phyloP scores from a whole-genome alignment of 2,797 vertebrate species.

The Borostomias antarcticus region DNA sequence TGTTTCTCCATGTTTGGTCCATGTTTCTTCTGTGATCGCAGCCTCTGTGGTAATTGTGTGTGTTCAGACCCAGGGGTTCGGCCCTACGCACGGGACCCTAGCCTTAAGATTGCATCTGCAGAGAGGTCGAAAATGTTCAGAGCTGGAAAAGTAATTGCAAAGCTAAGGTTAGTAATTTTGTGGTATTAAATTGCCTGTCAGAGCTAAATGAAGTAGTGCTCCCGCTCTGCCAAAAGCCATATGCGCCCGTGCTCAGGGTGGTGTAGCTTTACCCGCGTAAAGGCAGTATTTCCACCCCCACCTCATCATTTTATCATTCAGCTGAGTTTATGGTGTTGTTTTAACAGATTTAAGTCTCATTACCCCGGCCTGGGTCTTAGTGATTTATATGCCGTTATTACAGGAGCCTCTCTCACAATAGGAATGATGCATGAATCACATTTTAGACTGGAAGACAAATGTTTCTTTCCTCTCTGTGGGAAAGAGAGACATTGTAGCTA shows the following conservation, averaged over 20 bases:
- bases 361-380: slow-evolving; percentile 71
- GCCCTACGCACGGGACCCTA: slow-evolving; percentile 16
- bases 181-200: slow-evolving; percentile 81
- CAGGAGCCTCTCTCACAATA: slow-evolving; percentile 75
- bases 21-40: slow-evolving; percentile 53
- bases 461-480: slow-evolving; percentile 68
- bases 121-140: slow-evolving; percentile 69
- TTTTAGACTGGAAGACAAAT: slow-evolving; percentile 81
- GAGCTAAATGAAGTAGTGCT: slow-evolving; percentile 78
- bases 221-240: slow-evolving; percentile 76
- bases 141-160: slow-evolving; percentile 81
- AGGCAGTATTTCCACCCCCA: slow-evolving; percentile 70
- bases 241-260: slow-evolving; percentile 61
- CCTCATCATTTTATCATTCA: slow-evolving; percentile 79
- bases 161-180: slow-evolving; percentile 82
- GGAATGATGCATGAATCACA: slow-evolving; percentile 82
- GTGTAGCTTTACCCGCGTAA: slow-evolving; percentile 69
- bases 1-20: slow-evolving; percentile 40
- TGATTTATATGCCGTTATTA: slow-evolving; percentile 82
- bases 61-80: slow-evolving; percentile 55
- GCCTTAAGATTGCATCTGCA: slow-evolving; percentile 58
- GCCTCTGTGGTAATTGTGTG: slow-evolving; percentile 46
- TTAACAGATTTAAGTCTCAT: slow-evolving; percentile 81
- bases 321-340: slow-evolving; percentile 78
- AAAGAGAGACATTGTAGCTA: slow-evolving; percentile 72